Base-by-base conservation (phyloP, 2,797 vertebrate species). In the Acipenser oxyrinchus region DNA sequence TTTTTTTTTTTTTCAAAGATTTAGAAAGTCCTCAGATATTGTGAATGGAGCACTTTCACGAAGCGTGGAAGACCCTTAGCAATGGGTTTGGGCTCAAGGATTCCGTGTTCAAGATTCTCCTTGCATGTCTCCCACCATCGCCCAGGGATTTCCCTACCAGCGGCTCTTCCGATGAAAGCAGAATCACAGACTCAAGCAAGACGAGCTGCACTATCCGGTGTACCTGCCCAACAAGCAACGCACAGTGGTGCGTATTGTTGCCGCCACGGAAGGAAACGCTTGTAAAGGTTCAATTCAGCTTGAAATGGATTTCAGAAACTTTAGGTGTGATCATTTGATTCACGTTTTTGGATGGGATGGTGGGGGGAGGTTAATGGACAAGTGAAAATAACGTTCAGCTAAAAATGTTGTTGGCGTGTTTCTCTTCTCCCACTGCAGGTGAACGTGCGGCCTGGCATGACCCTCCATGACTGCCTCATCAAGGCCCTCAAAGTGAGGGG, bases 161-260 rank as follows among this genome's bases (percentile, higher is more conserved):
- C 93, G 92, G 12, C 67, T 91, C 94, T 1, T 96, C 95, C 7
- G 95, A 97, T 48, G 95, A 98, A 70, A 89, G 94, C 84, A 97
- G 95, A 79, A 91, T 95, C 73, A 88, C 89, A 0, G 95, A 97
- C 68, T 85, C 92, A 48, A 87, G 88, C 60, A 97, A 93, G 86
- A 86, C 96, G 6, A 93, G 88, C 83, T 94, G 87, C 77, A 99
- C 96, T 10, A 97, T 98, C 78, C 93, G 96, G 96, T 98, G 70
- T 99, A 94, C 90, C 88, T 99, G 84, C 96, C 96, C 66, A 99
- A 99, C 87, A 95, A 99, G 78, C 96, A 99, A 69, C 93, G 96
- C 78, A 99, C 96, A 0, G 96, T 99, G 91, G 95, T 97, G 82
- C 81, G 94, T 87, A 11, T 1, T 8, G 8, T 51, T 37, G 3